Evolutionary conservation across 2,888 invertebrate species (phyloP).

Genomic region (Cephus pulcher): DNA sequence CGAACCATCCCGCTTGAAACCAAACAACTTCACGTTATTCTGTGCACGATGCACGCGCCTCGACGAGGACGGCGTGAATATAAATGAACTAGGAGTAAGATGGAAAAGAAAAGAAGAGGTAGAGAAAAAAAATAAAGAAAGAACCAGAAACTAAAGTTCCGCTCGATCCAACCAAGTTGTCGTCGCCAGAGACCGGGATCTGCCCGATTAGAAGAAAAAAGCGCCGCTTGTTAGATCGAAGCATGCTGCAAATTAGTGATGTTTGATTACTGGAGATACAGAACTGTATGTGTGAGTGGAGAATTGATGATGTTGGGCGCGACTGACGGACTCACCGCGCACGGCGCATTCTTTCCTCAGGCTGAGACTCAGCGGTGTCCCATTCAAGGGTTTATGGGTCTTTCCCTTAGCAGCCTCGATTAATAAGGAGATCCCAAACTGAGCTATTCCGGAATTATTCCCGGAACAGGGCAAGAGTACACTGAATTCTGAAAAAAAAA

Average conservation of each 20-base stretch:
- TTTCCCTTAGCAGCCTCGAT: slow-evolving; percentile 82
- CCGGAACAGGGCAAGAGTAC: slow-evolving; percentile 88
- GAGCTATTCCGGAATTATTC: slow-evolving; percentile 88
- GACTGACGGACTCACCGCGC: slow-evolving; percentile 80
- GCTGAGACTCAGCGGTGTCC: slow-evolving; percentile 87
- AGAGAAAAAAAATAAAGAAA: background rate
- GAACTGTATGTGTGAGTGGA: slow-evolving; percentile 62
- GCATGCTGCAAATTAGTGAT: slow-evolving; percentile 55
- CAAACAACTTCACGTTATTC: background rate
- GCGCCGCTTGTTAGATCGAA: slow-evolving; percentile 5
- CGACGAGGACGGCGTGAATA: background rate
- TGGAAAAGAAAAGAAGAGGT: background rate
- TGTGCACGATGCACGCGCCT: background rate
- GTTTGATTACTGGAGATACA: slow-evolving; percentile 62
- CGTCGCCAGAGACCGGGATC: background rate
- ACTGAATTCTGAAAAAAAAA: slow-evolving; percentile 79
- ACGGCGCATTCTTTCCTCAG: slow-evolving; percentile 94
- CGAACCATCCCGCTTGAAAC: background rate
- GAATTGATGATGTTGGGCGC: slow-evolving; percentile 63
- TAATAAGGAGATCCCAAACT: slow-evolving; percentile 87
- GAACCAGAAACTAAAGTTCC: background rate
- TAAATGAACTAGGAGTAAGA: background rate
- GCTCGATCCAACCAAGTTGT: background rate
- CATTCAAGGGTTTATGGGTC: slow-evolving; percentile 76
- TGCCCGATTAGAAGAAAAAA: background rate